Conservation (phyloP, 2,888 invertebrate species). For the Omphaloscelis lunosa region DNA sequence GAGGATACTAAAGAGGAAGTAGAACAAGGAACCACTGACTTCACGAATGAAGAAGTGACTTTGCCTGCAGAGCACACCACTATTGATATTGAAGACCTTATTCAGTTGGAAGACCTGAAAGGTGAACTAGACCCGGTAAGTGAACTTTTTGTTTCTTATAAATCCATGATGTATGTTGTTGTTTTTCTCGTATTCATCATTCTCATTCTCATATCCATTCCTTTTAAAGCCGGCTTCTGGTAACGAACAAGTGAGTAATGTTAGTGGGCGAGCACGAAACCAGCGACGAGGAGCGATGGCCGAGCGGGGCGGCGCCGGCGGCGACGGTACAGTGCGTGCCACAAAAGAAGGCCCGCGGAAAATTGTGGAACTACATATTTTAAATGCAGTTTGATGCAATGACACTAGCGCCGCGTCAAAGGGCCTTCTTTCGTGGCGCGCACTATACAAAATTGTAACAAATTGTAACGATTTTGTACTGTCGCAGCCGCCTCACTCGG, state of each 20-base stretch:
- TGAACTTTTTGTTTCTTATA: neutral
- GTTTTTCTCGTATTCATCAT: neutral
- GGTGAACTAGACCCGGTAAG: conserved; percentile 75
- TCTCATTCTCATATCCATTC: too few species aligned
- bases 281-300: too few species aligned
- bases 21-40: conserved; percentile 1
- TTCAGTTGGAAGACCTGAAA: conserved; percentile 67
- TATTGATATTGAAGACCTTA: conserved; percentile 61
- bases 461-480: too few species aligned
- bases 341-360: too few species aligned
- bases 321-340: too few species aligned
- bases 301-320: too few species aligned
- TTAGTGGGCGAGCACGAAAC: neutral
- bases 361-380: too few species aligned
- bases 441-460: too few species aligned
- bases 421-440: too few species aligned
- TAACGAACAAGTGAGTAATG: conserved; percentile 43
- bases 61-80: conserved; percentile 5
- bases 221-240: conserved; percentile 51
- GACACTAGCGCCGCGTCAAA: too few species aligned
- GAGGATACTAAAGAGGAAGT: conserved; percentile 46
- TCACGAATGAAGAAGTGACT: conserved; percentile 18
- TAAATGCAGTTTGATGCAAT: too few species aligned
- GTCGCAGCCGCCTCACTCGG: too few species aligned
- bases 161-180: neutral